Evolutionary conservation across 2,888 invertebrate species (phyloP).

Genomic region (Ochlodes sylvanus): DNA sequence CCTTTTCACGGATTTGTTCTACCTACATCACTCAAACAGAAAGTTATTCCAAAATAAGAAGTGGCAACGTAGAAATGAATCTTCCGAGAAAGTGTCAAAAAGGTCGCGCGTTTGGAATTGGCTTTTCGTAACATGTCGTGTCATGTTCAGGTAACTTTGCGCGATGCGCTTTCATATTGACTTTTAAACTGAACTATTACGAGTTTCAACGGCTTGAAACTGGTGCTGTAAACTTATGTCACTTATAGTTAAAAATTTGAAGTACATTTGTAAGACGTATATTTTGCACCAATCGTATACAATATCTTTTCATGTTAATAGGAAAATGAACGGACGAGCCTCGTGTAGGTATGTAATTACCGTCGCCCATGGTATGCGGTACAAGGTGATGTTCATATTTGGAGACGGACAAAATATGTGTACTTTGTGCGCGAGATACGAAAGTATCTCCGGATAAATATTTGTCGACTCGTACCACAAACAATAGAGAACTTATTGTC

Average conservation of each 20-base stretch:
- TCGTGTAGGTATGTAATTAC: too few species aligned
- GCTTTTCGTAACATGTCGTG: slow-evolving; percentile 10
- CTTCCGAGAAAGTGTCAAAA: slow-evolving; percentile 27
- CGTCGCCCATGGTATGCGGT: too few species aligned
- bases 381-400: too few species aligned
- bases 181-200: not conserved
- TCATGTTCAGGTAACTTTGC: not conserved
- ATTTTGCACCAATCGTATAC: too few species aligned
- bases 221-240: not conserved
- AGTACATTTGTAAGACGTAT: too few species aligned
- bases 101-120: slow-evolving; percentile 25
- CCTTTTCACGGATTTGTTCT: slow-evolving; percentile 32
- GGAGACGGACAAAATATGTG: too few species aligned
- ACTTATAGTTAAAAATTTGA: not conserved
- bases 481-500: too few species aligned
- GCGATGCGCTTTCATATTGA: slow-evolving; percentile 17
- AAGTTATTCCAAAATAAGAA: slow-evolving; percentile 36
- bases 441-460: too few species aligned
- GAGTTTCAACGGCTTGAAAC: not conserved
- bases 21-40: slow-evolving; percentile 38
- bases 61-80: slow-evolving; percentile 39
- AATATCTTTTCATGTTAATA: too few species aligned
- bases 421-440: too few species aligned
- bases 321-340: too few species aligned
- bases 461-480: too few species aligned